phyloP scores from a whole-genome alignment of 2,113 vertebrate genomes.

The Rafetus swinhoei region DNA sequence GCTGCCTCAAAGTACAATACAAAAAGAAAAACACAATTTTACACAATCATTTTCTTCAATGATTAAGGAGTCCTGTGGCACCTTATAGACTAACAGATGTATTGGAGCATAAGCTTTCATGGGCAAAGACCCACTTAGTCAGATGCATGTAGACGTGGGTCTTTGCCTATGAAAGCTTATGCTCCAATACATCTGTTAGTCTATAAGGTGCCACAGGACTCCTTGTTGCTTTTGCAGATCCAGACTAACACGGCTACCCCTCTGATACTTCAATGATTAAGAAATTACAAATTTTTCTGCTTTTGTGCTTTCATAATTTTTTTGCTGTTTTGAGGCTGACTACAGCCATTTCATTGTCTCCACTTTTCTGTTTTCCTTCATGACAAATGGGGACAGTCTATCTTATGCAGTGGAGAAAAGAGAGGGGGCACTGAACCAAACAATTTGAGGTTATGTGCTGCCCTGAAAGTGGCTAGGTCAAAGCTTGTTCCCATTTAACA shows the following conservation, averaged over 20 bases:
- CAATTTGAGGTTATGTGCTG: not conserved
- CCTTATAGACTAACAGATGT: no score
- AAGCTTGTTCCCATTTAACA: not conserved
- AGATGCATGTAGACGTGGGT: no score
- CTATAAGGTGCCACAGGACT: no score
- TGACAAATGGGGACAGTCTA: not conserved
- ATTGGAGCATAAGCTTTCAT: no score
- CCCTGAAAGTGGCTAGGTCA: not conserved
- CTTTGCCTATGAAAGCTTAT: no score
- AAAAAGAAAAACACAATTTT: not conserved
- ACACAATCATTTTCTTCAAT: no score
- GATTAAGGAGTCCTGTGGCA: no score
- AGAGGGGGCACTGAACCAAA: not conserved
- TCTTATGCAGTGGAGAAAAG: not conserved
- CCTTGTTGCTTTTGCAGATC: no score
- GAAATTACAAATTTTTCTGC: not conserved
- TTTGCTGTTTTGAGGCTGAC: not conserved
- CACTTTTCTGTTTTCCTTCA: constrained; percentile 7
- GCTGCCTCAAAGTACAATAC: not conserved
- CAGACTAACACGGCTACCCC: no score
- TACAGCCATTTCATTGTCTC: not conserved
- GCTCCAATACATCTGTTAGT: no score
- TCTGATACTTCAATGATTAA: no score
- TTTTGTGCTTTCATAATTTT: not conserved
- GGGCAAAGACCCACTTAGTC: no score